Base-by-base conservation (phyloP, 2,797 vertebrate genomes). In the Parambassis ranga region DNA sequence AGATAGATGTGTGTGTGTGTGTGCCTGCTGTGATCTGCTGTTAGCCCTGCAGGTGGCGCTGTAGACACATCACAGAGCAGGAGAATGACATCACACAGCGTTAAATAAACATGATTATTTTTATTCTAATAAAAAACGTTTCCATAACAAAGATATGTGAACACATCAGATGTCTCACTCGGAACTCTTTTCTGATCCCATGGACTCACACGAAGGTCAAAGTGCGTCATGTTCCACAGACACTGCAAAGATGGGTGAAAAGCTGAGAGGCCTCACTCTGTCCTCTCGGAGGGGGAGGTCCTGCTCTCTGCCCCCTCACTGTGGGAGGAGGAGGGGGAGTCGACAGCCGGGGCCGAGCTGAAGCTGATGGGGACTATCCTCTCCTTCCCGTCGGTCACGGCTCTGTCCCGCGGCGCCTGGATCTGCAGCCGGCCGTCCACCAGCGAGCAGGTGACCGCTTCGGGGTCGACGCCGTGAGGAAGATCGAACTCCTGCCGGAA, bases 401-500 rank as follows among this genome's bases (percentile, higher is more conserved):
- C 26, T 22, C 9, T 75, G 14, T 79, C 82, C 19, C 70, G 63
- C 1, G 90, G 89, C 0, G 90, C 91, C 60, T 93, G 87, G 58
- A 96, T 94, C 80, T 87, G 90, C 16, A 95, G 92, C 62, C 87
- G 90, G 11, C 95, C 94, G 0, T 89, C 89, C 42, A 85, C 68
- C 82, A 95, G 83, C 10, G 92, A 93, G 84, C 94, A 95, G 47
- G 71, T 91, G 80, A 95, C 89, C 0, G 80, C 30, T 2, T 93
- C 90, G 0, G 91, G 82, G 0, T 90, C 80, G 9, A 94, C 92
- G 2, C 87, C 91, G 6, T 90, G 83, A 0, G 93, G 93, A 20
- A 94, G 90, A 7, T 94, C 84, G 46, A 93, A 91, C 87, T 95
- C 94, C 62, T 93, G 90, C 55, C 90, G 88, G 88, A 95, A 93